Evolutionary conservation across 2,888 invertebrate genomes (phyloP).

Genomic region (Oasisia sp.): DNA sequence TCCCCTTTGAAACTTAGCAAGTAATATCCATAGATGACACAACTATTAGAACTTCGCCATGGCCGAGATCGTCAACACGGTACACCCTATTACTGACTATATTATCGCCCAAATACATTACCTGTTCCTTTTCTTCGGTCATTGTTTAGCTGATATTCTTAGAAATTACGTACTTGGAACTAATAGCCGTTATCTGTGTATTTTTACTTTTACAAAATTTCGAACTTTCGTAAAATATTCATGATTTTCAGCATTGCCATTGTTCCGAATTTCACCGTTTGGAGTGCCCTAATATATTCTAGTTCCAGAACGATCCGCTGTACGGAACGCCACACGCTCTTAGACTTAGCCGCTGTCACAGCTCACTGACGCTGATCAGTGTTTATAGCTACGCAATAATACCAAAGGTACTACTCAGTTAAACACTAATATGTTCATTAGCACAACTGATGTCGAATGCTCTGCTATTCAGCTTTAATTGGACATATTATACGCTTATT

Average conservation of each 20-base stretch:
- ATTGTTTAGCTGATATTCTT: not conserved
- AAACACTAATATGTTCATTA: too few relatives aligned
- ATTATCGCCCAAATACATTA: not conserved
- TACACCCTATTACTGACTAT: not conserved
- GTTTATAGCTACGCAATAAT: too few relatives aligned
- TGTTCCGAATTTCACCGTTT: not conserved
- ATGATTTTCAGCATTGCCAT: not conserved
- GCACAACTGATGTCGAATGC: too few relatives aligned
- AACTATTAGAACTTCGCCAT: too few relatives aligned
- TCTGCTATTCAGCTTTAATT: too few relatives aligned
- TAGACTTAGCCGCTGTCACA: too few relatives aligned
- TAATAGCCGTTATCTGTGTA: not conserved
- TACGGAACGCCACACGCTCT: not conserved
- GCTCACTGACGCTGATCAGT: too few relatives aligned
- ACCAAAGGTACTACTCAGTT: too few relatives aligned
- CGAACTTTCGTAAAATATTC: not conserved
- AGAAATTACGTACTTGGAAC: not conserved
- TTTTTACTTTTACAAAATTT: not conserved
- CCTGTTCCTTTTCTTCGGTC: constrained; percentile 4
- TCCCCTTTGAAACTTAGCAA: too few relatives aligned
- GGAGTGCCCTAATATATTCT: not conserved
- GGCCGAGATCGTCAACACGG: too few relatives aligned
- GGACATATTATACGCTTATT: too few relatives aligned
- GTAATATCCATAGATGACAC: too few relatives aligned
- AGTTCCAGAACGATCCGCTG: not conserved